phyloP scores from a whole-genome alignment of 2,888 invertebrate genomes.

The Drosophila pegasa region DNA sequence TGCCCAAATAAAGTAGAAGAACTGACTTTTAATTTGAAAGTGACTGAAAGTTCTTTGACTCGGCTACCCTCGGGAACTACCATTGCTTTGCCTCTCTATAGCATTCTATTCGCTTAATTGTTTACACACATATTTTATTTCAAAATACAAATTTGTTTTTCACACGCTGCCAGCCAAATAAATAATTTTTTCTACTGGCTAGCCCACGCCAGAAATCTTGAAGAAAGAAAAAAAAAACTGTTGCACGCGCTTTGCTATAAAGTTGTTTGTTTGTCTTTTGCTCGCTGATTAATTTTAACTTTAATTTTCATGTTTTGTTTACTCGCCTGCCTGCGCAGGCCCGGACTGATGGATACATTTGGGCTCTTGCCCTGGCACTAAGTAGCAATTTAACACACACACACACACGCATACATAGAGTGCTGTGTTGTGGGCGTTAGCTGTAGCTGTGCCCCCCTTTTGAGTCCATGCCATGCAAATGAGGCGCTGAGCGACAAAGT shows the following conservation, averaged over 20 bases:
- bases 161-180: conserved; percentile 63
- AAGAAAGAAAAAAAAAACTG: conserved; percentile 28
- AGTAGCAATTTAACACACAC: conserved; percentile 65
- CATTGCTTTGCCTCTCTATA: conserved; percentile 18
- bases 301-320: conserved; percentile 60
- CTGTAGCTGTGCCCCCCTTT: conserved; percentile 9
- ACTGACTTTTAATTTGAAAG: conserved; percentile 61
- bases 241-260: conserved; percentile 45
- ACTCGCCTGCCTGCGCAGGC: conserved; percentile 24
- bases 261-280: conserved; percentile 53
- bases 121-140: conserved; percentile 48
- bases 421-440: conserved; percentile 42
- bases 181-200: conserved; percentile 3
- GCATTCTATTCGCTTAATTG: conserved; percentile 63
- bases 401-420: conserved; percentile 9
- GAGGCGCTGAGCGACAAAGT: conserved; percentile 36
- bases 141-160: conserved; percentile 58
- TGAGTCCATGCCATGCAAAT: conserved; percentile 32
- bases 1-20: conserved; percentile 36
- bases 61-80: conserved; percentile 27
- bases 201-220: conserved; percentile 38
- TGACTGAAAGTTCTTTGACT: conserved; percentile 71
- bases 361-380: conserved; percentile 57
- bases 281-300: conserved; percentile 66
- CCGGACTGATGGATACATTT: conserved; percentile 57